These are phyloP conservation scores for Dallia pectoralis DNA, from an alignment of 2,797 vertebrate species.

Conservation along the genomic window DNA sequence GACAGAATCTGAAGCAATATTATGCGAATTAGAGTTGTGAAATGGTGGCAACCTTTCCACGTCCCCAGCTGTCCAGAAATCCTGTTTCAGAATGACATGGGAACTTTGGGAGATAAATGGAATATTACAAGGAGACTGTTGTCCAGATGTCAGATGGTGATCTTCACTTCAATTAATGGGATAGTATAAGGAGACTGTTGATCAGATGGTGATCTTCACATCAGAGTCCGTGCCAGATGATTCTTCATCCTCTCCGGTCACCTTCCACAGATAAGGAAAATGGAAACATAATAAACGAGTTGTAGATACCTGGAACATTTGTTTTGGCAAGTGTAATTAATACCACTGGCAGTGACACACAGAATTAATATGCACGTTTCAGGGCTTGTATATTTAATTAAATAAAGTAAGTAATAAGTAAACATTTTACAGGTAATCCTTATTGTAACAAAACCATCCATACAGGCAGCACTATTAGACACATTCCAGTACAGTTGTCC, in stretches of 20 bases:
- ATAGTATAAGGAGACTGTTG: neutral
- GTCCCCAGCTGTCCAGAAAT: neutral
- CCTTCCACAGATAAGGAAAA: conserved; percentile 38
- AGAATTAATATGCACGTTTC: neutral
- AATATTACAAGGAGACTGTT: neutral
- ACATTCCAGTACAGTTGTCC: neutral
- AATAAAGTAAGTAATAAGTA: neutral
- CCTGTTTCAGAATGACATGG: neutral
- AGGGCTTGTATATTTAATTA: neutral
- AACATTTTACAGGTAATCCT: neutral
- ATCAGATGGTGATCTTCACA: conserved; percentile 41
- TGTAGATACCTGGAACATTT: neutral
- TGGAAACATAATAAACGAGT: neutral
- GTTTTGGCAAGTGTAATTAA: neutral
- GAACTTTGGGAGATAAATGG: too few relatives aligned
- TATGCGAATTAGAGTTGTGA: neutral
- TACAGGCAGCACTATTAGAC: neutral
- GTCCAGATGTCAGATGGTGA: conserved; percentile 33
- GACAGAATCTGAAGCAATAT: neutral
- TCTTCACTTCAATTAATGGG: conserved; percentile 27
- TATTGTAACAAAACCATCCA: neutral
- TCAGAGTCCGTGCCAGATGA: conserved; percentile 57
- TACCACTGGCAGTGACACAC: neutral
- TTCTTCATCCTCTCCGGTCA: conserved; percentile 41
- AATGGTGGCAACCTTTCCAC: neutral